Evolutionary conservation across 2,797 vertebrate species (phyloP), one percentile per base, ranked within the genome.

Genomic region (Gobio occitaniae): DNA sequence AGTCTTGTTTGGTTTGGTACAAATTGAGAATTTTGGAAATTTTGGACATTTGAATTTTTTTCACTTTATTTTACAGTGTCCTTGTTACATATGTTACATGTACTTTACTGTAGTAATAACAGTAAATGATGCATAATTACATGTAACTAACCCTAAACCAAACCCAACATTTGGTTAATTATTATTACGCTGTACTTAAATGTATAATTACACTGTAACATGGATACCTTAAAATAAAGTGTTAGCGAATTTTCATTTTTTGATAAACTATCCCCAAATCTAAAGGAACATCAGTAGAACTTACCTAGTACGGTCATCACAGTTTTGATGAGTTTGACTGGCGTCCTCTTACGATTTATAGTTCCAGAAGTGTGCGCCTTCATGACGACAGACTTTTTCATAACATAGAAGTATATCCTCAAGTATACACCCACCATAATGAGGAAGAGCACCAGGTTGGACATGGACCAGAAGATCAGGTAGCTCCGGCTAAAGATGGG

Each of bases 251-350:
- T 68, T 38, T 10, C 7, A 77, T n/a, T 77, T 41, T 44, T 25
- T 1, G 52, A 13, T 59, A 12, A 56, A 41, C 52, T 38, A 56
- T 56, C 3, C 19, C 3, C 9, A 36, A 52, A 54, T 6, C 59
- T 48, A 50, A 21, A 13, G 61, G 59, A 54, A 0, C 48, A 29
- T 80, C 32, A 16, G 4, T 2, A 36, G 72, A 72, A 91, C 97
- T 95, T 96, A 99, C 98, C 98, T 84, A 99, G 93, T 50, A 99
- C 97, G 32, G 97, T 95, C 97, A 99, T 98, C 87, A 99, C 98
- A 0, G 98, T 99, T 94, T 98, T 99, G 94, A 99, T 98, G 41
- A 99, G 96, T 91, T 97, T 99, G 93, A 99, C 95, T 1, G 98
- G 97, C 0, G 97, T 97, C 93, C 92, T 96, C 89, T 95, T 97